Base-by-base conservation (phyloP, 2,797 vertebrate species). In the Neosalanx taihuensis region DNA sequence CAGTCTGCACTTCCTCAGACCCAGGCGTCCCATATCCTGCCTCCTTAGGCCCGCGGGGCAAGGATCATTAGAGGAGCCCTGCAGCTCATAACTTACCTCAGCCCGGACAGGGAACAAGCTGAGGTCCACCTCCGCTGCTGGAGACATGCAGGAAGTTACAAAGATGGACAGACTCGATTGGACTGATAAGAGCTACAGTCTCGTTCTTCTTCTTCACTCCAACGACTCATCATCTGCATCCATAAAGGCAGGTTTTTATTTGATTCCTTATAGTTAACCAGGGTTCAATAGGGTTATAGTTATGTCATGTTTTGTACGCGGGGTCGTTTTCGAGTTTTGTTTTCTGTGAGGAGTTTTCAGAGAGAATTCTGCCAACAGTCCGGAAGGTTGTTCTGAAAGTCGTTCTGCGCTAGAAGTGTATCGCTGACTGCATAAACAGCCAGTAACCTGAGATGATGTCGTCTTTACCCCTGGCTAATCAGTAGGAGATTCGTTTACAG, bases 401-500 rank as follows among this genome's bases (percentile, higher is more conserved):
- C 10, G 37, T 41, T 41, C 13, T 15, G 6, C 51, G 1, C 51
- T 53, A 53, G 51, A 56, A n/a, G 18, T 5, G 51, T 56, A 56
- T 56, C 5, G 18, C 51, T 17, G 18, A 56, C 51, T 56, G 51
- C 51, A 17, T 17, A 56, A 56, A 56, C 62, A 41, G 62, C 7
- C 7, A 23, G 23, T 9, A 60, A 64, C 9, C 33, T 20, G 62
- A 64, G 62, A n/a, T 37, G 33, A 7, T 53, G 10, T 29, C 93
- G 84, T 88, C 88, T 85, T 90, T 83, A 92, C 92, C 91, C 0
- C 76, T 81, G 91, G 92, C 91, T 93, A 92, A 90, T 92, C 91
- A 83, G 90, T 92, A 91, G 94, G 90, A 89, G 82, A 88, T 83
- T 86, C 92, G 93, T 93, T 93, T 93, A 93, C 92, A 92, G 90